Conservation (phyloP, 2,888 invertebrate genomes). For the Operophtera brumata region DNA sequence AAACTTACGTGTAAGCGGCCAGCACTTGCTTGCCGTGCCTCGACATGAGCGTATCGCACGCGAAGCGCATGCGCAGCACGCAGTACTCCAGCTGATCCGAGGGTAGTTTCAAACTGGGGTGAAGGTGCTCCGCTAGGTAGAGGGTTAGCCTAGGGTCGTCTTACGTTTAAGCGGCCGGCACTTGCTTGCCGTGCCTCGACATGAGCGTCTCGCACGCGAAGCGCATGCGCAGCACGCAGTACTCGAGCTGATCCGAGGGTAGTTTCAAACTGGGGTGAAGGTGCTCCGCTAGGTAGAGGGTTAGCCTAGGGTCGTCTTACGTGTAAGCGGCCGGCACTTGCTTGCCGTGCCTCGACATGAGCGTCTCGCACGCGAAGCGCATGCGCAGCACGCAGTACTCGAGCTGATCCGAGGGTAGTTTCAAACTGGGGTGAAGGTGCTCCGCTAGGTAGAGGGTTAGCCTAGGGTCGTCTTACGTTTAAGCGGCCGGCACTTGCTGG, state of each 20-base stretch:
- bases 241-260: conserved; percentile 84
- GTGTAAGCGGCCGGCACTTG: conserved; percentile 82
- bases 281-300: conserved; percentile 75
- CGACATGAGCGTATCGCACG: conserved; percentile 82
- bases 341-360: conserved; percentile 84
- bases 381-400: conserved; percentile 84
- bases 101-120: conserved; percentile 83
- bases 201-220: conserved; percentile 83
- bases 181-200: conserved; percentile 81
- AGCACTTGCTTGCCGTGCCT: conserved; percentile 82
- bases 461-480: conserved; percentile 82
- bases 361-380: conserved; percentile 80
- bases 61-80: conserved; percentile 81
- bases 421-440: conserved; percentile 87
- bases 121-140: conserved; percentile 83
- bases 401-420: conserved; percentile 78
- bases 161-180: conserved; percentile 82
- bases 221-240: conserved; percentile 81
- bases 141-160: conserved; percentile 29
- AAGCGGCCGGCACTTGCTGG: conserved; percentile 79
- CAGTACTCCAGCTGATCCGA: conserved; percentile 84
- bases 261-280: conserved; percentile 86
- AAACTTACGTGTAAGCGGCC: conserved; percentile 82
- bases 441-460: conserved; percentile 81
- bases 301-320: conserved; percentile 46